Evolutionary conservation across 2,113 vertebrate species (phyloP).

Genomic region (Hiodon tergisus): DNA sequence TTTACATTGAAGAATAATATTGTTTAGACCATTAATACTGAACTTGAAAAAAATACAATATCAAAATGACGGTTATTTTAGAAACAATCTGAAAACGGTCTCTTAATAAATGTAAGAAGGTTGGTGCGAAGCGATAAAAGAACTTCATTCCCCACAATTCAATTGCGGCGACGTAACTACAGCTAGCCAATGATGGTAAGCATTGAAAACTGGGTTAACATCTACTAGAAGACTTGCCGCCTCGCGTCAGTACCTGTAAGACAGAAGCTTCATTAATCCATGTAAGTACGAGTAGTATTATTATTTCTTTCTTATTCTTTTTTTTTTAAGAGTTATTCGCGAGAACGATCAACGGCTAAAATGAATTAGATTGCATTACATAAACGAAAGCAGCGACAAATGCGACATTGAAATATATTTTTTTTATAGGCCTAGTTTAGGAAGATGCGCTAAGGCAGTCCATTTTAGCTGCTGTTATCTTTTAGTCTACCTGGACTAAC

Average conservation of each 20-base stretch:
- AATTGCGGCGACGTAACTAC: neutral
- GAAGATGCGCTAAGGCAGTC: too few species aligned
- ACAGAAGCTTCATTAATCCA: conserved; percentile 7
- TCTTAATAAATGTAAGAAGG: too few species aligned
- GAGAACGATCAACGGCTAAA: neutral
- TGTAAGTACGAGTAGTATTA: conserved; percentile 10
- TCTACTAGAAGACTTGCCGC: conserved; percentile 3
- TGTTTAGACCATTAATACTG: too few species aligned
- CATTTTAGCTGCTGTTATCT: neutral
- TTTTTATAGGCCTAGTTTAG: too few species aligned
- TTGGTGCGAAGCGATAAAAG: neutral
- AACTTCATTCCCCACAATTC: conserved; percentile 23
- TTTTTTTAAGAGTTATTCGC: neutral
- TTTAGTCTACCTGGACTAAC: too few species aligned
- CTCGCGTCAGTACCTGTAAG: conserved; percentile 4
- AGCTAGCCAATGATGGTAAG: conserved; percentile 1
- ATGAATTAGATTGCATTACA: neutral
- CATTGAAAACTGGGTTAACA: conserved; percentile 13
- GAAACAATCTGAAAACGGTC: too few species aligned
- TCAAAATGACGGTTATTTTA: too few species aligned
- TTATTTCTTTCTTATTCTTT: neutral
- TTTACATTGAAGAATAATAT: too few species aligned
- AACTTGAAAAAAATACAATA: too few species aligned
- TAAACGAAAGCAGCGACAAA: neutral
- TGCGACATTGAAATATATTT: neutral